Base-by-base conservation (phyloP, 2,888 invertebrate species). In the Drosophila seclusa region DNA sequence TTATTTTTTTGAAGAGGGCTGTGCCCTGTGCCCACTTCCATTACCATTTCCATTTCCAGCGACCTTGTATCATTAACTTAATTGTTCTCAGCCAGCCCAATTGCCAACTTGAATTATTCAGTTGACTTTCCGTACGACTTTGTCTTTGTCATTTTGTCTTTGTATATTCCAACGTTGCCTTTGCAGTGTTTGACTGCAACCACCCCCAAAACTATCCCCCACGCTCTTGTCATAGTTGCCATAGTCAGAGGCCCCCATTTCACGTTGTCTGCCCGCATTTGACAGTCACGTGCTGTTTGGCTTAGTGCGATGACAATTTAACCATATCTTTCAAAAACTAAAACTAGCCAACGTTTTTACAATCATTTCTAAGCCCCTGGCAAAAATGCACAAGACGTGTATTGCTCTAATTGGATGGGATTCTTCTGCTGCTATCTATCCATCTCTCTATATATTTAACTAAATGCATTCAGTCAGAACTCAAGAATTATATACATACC, bases 51-150 rank as follows among this genome's bases (percentile, higher is more conserved):
- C 45, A 45, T 24, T 45, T 45, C 91, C 90, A 90, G 86, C 88
- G 88, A 88, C 88, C 88, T 88, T 87, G 89, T 74, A 83, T 90
- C 83, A 90, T 88, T 90, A 90, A 90, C 76, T 90, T 88, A 88
- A 90, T 88, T 82, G 90, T 80, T 89, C 63, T 72, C 73, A 75
- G 81, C 63, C 72, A 72, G 78, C 77, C 81, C 83, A 90, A 87
- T 89, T 87, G 82, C 83, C 88, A 80, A 78, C 69, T 77, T 90
- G 76, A 91, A 90, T 91, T 84, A 91, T 89, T 90, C 78, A 90
- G 79, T 77, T 83, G 76, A 66, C 55, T 73, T 74, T 62, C 69
- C 68, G 61, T 72, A 55, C 50, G 76, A 50, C 75, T 74, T 66
- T 80, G 45, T 18, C 24, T 27, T 49, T 68, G 82, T 66, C 75